phyloP scores from a whole-genome alignment of 2,797 vertebrate species.

The Rhinophrynus dorsalis region DNA sequence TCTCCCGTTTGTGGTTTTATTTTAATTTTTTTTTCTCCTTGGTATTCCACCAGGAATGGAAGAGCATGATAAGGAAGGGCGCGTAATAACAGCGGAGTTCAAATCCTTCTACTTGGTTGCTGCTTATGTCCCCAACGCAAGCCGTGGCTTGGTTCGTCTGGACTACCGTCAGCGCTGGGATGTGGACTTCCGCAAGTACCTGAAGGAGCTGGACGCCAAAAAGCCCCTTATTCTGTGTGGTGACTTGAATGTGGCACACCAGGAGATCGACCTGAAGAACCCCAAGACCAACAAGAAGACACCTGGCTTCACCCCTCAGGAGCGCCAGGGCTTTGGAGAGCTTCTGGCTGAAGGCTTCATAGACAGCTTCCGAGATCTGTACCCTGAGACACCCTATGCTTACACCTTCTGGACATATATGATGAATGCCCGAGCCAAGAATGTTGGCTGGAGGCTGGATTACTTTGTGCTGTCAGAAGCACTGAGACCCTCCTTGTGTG shows the following conservation, averaged over 20 bases:
- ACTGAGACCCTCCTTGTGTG: constrained; percentile 77
- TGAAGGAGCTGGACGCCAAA: constrained; percentile 73
- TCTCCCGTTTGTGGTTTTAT: too few species aligned
- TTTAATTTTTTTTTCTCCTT: too few species aligned
- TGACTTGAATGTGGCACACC: constrained; percentile 89
- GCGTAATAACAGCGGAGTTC: constrained; percentile 88
- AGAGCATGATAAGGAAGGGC: constrained; percentile 88
- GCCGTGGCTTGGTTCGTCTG: constrained; percentile 79
- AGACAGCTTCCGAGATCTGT: constrained; percentile 86
- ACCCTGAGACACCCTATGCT: constrained; percentile 75
- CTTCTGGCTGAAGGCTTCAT: constrained; percentile 76
- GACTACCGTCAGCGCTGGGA: constrained; percentile 89
- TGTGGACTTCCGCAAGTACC: constrained; percentile 76
- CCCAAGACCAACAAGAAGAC: constrained; percentile 87
- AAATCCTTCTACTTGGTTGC: constrained; percentile 81
- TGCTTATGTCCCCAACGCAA: constrained; percentile 81
- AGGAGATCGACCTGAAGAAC: constrained; percentile 89
- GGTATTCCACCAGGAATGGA: constrained; percentile 80
- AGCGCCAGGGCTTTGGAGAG: constrained; percentile 80
- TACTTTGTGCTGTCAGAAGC: constrained; percentile 84
- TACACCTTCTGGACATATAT: constrained; percentile 96
- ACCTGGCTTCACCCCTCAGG: constrained; percentile 84
- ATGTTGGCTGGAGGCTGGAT: constrained; percentile 89
- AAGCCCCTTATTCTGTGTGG: constrained; percentile 87
- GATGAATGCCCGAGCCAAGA: constrained; percentile 86